phyloP scores from a whole-genome alignment of 2,888 invertebrate species.

The Agonopterix alstromeriana region DNA sequence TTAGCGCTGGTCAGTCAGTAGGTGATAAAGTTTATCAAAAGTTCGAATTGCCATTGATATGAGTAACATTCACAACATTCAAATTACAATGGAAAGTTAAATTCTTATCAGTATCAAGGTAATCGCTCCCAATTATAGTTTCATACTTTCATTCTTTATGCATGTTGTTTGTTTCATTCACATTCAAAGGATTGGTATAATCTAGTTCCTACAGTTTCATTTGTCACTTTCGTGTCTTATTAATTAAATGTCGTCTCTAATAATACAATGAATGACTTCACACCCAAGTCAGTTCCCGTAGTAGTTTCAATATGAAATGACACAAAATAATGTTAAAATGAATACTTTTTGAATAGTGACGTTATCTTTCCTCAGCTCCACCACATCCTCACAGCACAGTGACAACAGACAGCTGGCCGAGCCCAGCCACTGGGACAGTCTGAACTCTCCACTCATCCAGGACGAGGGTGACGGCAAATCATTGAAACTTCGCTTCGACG shows the following conservation, averaged over 20 bases:
- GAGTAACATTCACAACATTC: neutral
- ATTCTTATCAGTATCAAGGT: neutral
- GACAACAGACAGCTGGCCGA: constrained; percentile 78
- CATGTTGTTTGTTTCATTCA: no score
- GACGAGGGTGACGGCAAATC: constrained; percentile 96
- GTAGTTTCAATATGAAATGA: neutral
- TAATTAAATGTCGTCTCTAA: no score
- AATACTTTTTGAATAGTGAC: neutral
- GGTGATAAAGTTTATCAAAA: neutral
- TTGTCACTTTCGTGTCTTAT: no score
- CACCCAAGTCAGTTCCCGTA: neutral
- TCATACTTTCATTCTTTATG: no score
- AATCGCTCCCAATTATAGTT: neutral
- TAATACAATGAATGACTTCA: no score
- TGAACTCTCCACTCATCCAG: constrained; percentile 95
- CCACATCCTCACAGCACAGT: constrained; percentile 80
- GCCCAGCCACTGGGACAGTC: constrained; percentile 87
- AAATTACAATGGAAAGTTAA: neutral
- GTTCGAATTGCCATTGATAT: neutral
- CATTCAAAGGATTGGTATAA: no score
- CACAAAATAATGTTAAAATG: neutral
- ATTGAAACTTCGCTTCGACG: constrained; percentile 96
- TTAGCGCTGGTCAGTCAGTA: no score
- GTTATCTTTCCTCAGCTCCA: constrained; percentile 64
- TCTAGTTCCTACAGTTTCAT: no score